These are phyloP conservation scores for Sinonovacula constricta DNA, from an alignment of 1,140 invertebrate genomes.

Conservation along the genomic window DNA sequence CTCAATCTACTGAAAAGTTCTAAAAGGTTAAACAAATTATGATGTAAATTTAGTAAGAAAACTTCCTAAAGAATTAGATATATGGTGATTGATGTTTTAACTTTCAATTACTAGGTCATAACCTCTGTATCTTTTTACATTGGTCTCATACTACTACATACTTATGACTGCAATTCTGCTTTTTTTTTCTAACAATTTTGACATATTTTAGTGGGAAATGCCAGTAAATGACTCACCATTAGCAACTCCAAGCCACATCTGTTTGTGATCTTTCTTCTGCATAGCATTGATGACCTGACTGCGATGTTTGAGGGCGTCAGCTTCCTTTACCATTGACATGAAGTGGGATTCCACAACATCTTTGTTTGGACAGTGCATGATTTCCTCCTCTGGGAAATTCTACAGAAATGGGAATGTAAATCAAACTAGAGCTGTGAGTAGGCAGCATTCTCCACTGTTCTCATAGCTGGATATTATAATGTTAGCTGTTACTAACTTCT, in stretches of 20 bases:
- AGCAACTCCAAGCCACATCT: constrained; percentile 95
- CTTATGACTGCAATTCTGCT: neutral
- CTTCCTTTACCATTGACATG: constrained; percentile 97
- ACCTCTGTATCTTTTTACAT: too few species aligned
- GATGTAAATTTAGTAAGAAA: too few species aligned
- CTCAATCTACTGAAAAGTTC: too few species aligned
- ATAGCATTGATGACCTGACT: constrained; percentile 94
- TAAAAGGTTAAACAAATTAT: too few species aligned
- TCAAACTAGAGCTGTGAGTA: too few species aligned
- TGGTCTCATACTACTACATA: neutral
- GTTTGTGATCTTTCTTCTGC: constrained; percentile 98
- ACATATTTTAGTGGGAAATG: too few species aligned
- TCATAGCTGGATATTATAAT: neutral
- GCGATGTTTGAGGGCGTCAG: constrained; percentile 96
- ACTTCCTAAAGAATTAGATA: too few species aligned
- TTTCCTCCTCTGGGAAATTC: constrained; percentile 80
- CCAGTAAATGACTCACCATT: constrained; percentile 91
- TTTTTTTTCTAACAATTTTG: neutral
- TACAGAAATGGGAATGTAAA: too few species aligned
- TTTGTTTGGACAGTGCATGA: constrained; percentile 82
- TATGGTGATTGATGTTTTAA: too few species aligned
- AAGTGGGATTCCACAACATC: constrained; percentile 95
- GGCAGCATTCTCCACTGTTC: too few species aligned
- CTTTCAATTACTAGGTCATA: too few species aligned
- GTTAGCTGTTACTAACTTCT: neutral